These are phyloP conservation scores for Heterotilapia buettikoferi DNA, from an alignment of 2,113 vertebrate species.

Conservation along the genomic window DNA sequence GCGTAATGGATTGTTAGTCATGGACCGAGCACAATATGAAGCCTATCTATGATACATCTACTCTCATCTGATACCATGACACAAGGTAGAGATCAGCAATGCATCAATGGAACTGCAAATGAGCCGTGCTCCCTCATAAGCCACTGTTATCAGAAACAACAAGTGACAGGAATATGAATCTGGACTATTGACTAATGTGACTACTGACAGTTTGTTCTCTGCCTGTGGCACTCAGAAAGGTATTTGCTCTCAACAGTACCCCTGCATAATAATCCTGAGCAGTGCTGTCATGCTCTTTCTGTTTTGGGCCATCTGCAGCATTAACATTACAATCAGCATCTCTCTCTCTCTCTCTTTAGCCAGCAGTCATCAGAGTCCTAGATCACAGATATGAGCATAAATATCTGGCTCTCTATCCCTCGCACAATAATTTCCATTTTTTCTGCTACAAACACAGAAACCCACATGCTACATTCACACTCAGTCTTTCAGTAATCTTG, in stretches of 20 bases:
- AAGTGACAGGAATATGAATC: slow-evolving; percentile 54
- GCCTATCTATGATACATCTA: slow-evolving; percentile 25
- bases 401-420: neutral
- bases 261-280: slow-evolving; percentile 16
- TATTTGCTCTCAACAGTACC: slow-evolving; percentile 27
- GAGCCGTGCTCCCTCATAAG: slow-evolving; percentile 18
- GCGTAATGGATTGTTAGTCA: slow-evolving; percentile 25
- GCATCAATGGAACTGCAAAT: slow-evolving; percentile 39
- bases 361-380: slow-evolving; percentile 5
- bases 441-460: slow-evolving; percentile 26
- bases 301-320: slow-evolving; percentile 9
- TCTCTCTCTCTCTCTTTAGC: slow-evolving; percentile 8
- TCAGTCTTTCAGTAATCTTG: slow-evolving; percentile 33
- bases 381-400: slow-evolving; percentile 12
- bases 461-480: slow-evolving; percentile 7
- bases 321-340: slow-evolving; percentile 19
- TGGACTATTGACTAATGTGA: slow-evolving; percentile 40
- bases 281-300: neutral
- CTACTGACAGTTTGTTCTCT: slow-evolving; percentile 26
- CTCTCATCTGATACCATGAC: slow-evolving; percentile 28
- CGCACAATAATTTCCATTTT: slow-evolving; percentile 14
- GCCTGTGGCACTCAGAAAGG: slow-evolving; percentile 23
- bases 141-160: slow-evolving; percentile 40
- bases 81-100: slow-evolving; percentile 44
- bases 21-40: slow-evolving; percentile 13